Evolutionary conservation across 1,140 invertebrate species (phyloP).

Genomic region (Cotesia chilonis): DNA sequence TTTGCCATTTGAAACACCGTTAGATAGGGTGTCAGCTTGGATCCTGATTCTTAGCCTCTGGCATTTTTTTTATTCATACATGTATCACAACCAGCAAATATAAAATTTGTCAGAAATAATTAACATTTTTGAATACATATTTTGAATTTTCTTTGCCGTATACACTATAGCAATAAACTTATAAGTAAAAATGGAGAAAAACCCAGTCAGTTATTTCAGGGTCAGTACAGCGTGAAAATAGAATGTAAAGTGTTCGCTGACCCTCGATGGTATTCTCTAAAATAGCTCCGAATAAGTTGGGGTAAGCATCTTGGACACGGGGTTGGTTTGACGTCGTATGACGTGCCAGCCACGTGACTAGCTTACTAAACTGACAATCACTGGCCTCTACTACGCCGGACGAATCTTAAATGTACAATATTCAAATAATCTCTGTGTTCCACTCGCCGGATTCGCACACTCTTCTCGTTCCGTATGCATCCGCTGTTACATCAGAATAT

Average conservation of each 20-base stretch:
- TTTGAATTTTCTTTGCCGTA: neutral
- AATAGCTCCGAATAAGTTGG: slow-evolving; percentile 10
- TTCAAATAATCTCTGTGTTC: slow-evolving; percentile 59
- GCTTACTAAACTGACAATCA: slow-evolving; percentile 63
- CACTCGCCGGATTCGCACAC: neutral
- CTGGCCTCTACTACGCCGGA: slow-evolving; percentile 57
- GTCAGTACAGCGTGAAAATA: slow-evolving; percentile 66
- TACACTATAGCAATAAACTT: no score
- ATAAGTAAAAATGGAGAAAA: neutral
- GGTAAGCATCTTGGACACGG: slow-evolving; percentile 40
- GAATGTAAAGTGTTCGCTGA: slow-evolving; percentile 61
- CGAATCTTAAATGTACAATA: slow-evolving; percentile 64
- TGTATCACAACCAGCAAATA: no score
- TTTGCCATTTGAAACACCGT: slow-evolving; percentile 43
- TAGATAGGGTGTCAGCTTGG: neutral
- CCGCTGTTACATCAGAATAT: slow-evolving; percentile 19
- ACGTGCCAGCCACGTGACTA: slow-evolving; percentile 64
- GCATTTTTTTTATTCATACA: neutral
- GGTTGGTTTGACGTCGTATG: slow-evolving; percentile 64
- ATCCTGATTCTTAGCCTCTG: slow-evolving; percentile 17
- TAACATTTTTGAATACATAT: no score
- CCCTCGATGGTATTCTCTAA: slow-evolving; percentile 18
- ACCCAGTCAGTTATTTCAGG: slow-evolving; percentile 60
- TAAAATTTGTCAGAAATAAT: no score
- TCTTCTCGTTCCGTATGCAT: slow-evolving; percentile 25